Evolutionary conservation across 2,797 vertebrate species (phyloP), one percentile per base, ranked within the genome.

Genomic region (Salarias fasciatus): DNA sequence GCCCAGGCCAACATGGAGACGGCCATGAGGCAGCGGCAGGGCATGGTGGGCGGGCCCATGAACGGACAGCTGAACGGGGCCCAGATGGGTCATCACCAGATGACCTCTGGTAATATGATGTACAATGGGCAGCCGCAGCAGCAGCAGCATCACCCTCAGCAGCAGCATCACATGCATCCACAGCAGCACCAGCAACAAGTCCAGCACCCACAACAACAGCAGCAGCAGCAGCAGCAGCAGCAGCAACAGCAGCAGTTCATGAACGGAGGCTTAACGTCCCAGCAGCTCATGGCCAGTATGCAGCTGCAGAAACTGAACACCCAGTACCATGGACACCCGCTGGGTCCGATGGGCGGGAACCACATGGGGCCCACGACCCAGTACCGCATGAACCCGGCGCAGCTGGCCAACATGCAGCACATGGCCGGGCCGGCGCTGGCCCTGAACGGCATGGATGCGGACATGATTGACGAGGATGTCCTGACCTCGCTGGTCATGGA

Each of bases 401-500:
- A 94, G 71, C 90, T 92, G 85, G 91, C 86, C 56, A 90, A 85
- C 79, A 92, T 95, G 93, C 95, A 93, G 79, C 94, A 96, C 63
- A 91, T 95, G 91, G 93, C 93, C 0, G 89, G 93, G 0, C 92
- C 95, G 0, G 88, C 94, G 0, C 89, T 95, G 73, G 92, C 94
- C 30, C 83, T 98, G 62, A 97, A 95, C 2, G 76, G 95, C 84
- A 96, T 95, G 93, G 97, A 99, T 83, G 93, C 94, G 0, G 97
- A 99, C 67, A 94, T 97, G 85, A 95, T 99, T 53, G 97, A 99
- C 5, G 97, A 99, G 90, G 97, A 99, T 49, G 95, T 95, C 43
- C 93, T 99, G 90, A 98, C 94, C 2, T 95, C 96, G 1, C 92
- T 99, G 78, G 96, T 96, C 63, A 91, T 97, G 83, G 97, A 99